These are phyloP conservation scores for Oxygymnocypris stewartii DNA, from an alignment of 2,113 vertebrate species.

Conservation along the genomic window DNA sequence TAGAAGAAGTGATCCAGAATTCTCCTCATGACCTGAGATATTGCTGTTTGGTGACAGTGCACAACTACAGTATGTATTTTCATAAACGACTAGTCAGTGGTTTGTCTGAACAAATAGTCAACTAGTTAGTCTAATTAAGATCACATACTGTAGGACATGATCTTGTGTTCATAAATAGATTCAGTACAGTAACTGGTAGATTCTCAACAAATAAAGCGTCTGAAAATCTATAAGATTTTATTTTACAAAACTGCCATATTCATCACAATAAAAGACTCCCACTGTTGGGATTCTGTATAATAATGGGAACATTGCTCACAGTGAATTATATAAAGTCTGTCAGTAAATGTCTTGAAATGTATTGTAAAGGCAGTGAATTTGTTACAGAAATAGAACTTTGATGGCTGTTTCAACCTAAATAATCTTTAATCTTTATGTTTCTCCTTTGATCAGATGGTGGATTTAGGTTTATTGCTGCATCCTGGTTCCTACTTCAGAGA, in stretches of 20 bases:
- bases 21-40: background rate
- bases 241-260: background rate
- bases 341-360: background rate
- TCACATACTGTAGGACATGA: background rate
- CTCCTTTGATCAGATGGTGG: conserved; percentile 71
- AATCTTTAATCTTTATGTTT: conserved; percentile 1
- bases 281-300: background rate
- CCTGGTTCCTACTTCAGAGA: conserved; percentile 77
- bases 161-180: background rate
- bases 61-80: background rate
- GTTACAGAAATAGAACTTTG: background rate
- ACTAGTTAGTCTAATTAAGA: background rate
- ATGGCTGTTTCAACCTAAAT: background rate
- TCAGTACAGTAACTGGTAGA: background rate
- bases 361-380: background rate
- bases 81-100: background rate
- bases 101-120: background rate
- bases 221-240: background rate
- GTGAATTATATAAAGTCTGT: background rate
- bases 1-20: background rate
- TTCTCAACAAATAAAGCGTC: background rate
- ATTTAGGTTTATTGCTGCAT: conserved; percentile 76
- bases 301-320: background rate
- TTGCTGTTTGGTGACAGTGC: background rate
- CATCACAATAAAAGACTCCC: background rate